phyloP scores from a whole-genome alignment of 2,797 vertebrate genomes.

The Sebastes diploproa region DNA sequence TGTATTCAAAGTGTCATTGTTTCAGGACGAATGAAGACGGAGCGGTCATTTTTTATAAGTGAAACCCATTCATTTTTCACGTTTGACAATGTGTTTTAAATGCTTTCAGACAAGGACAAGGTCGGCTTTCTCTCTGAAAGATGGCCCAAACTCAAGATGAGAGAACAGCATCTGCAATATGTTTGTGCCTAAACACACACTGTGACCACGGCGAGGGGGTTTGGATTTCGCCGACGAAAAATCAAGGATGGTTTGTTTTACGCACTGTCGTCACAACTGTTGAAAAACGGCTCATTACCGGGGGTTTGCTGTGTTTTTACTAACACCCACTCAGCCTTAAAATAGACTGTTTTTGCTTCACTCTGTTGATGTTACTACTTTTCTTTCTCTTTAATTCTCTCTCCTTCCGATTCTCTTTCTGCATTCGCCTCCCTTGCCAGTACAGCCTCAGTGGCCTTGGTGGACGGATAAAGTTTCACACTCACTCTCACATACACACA shows the following conservation, averaged over 20 bases:
- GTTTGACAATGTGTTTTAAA: conserved; percentile 56
- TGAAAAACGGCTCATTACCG: conserved; percentile 48
- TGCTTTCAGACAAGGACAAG: conserved; percentile 52
- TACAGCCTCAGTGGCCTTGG: conserved; percentile 73
- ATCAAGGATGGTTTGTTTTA: conserved; percentile 51
- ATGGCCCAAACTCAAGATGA: conserved; percentile 37
- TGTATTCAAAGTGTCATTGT: conserved; percentile 61
- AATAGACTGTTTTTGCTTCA: conserved; percentile 65
- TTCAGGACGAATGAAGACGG: conserved; percentile 40
- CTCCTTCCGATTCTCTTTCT: conserved; percentile 62
- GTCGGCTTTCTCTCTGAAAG: conserved; percentile 41
- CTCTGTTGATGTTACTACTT: conserved; percentile 67
- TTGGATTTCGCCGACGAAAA: conserved; percentile 23
- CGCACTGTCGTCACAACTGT: conserved; percentile 47
- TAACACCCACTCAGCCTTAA: conserved; percentile 69
- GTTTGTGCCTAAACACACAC: conserved; percentile 55
- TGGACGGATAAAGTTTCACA: conserved; percentile 73
- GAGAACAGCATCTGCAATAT: conserved; percentile 42
- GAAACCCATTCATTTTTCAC: conserved; percentile 59
- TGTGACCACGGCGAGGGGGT: background rate
- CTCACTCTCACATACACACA: conserved; percentile 36
- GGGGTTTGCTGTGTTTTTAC: conserved; percentile 63
- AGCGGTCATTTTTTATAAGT: conserved; percentile 18
- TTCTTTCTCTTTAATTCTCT: conserved; percentile 66
- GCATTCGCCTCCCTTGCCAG: conserved; percentile 57